phyloP scores from a whole-genome alignment of 1,140 invertebrate genomes.

The Pinna nobilis region DNA sequence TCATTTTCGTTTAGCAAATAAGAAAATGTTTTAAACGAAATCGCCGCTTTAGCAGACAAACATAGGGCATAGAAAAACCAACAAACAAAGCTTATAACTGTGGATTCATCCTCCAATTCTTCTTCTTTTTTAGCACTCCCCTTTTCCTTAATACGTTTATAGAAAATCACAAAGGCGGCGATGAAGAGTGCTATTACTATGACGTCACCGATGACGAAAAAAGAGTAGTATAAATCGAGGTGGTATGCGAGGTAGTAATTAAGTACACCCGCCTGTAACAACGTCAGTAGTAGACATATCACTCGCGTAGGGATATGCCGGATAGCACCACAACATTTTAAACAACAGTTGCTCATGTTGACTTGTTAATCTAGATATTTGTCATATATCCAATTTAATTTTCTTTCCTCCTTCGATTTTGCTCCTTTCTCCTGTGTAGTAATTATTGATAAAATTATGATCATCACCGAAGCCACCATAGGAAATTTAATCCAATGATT shows the following conservation, averaged over 20 bases:
- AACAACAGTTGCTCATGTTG: slow-evolving; percentile 10
- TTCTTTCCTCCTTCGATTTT: no score
- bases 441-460: no score
- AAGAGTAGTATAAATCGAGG: slow-evolving; percentile 28
- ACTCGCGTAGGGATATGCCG: slow-evolving; percentile 44
- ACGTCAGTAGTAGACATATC: slow-evolving; percentile 30
- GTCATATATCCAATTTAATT: no score
- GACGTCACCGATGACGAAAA: slow-evolving; percentile 38
- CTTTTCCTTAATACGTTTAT: slow-evolving; percentile 20
- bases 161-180: slow-evolving; percentile 29
- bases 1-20: slow-evolving; percentile 63
- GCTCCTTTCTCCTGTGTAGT: no score
- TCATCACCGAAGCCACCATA: no score
- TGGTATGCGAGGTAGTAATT: slow-evolving; percentile 50
- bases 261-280: slow-evolving; percentile 39
- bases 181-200: neutral
- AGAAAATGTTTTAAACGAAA: slow-evolving; percentile 76
- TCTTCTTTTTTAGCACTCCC: neutral
- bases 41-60: slow-evolving; percentile 75
- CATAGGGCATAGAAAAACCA: slow-evolving; percentile 78
- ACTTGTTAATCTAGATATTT: no score
- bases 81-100: slow-evolving; percentile 5
- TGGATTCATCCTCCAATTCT: neutral
- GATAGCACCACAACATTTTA: slow-evolving; percentile 23
- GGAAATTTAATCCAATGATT: no score